Percentiles rank a stretch among this genome's conserved stretches.
These are phyloP conservation scores for Cataglyphis livida DNA, from an alignment of 2,888 invertebrate species.

Conservation along the genomic window DNA sequence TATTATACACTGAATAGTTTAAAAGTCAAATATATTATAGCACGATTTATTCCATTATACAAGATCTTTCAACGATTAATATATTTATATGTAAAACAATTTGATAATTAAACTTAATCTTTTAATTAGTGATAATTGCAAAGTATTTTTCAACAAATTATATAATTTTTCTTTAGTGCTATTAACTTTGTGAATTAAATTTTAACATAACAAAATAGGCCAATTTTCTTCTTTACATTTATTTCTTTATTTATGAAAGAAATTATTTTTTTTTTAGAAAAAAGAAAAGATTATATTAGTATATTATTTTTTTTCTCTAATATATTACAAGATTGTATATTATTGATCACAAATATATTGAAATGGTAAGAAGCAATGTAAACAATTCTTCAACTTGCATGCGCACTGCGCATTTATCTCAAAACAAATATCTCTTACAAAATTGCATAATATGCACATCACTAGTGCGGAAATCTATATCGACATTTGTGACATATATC, in stretches of 20 bases:
- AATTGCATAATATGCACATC: not conserved
- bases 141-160: constrained; percentile 15
- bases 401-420: not conserved
- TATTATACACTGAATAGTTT: constrained; percentile 22
- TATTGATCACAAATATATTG: not conserved
- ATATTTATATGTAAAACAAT: not conserved
- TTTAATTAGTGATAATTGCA: not conserved
- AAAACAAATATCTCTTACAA: not conserved
- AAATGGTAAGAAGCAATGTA: not conserved
- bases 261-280: not conserved
- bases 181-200: constrained; percentile 5
- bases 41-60: not conserved
- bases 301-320: not conserved
- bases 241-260: not conserved
- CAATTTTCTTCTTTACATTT: not conserved
- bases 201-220: constrained; percentile 4
- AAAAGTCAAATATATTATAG: constrained; percentile 19
- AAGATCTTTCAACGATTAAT: not conserved
- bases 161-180: constrained; percentile 8
- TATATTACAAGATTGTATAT: not conserved
- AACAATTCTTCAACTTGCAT: constrained; percentile 12
- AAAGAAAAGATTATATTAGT: not conserved
- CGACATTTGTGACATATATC: not conserved
- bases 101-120: constrained; percentile 12
- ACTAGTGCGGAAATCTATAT: not conserved